Evolutionary conservation across 2,113 vertebrate genomes (phyloP).

Genomic region (Malurus elegans): DNA sequence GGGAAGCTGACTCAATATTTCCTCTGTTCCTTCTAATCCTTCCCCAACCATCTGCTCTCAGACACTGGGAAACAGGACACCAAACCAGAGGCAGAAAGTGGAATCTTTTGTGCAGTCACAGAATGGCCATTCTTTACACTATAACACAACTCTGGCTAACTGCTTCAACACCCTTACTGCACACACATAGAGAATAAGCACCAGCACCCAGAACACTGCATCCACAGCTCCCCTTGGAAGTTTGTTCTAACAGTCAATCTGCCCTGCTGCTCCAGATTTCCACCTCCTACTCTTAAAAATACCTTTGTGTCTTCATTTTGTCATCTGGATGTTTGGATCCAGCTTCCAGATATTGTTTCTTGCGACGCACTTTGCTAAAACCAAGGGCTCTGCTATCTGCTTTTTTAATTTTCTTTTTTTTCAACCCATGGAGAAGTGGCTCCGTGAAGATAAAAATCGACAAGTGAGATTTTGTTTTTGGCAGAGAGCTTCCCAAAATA

Average conservation of each 20-base stretch:
- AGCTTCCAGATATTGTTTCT: slow-evolving; percentile 45
- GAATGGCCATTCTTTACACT: neutral
- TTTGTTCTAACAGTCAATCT: neutral
- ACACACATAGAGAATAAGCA: neutral
- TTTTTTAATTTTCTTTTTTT: neutral
- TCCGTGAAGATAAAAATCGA: neutral
- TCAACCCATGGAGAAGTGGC: neutral
- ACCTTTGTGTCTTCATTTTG: slow-evolving; percentile 23
- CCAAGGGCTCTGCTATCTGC: neutral
- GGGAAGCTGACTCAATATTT: neutral
- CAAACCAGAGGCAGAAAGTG: neutral
- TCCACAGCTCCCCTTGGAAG: neutral
- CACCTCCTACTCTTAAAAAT: slow-evolving; percentile 27
- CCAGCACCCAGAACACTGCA: neutral
- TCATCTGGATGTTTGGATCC: neutral
- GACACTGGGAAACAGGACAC: slow-evolving; percentile 19
- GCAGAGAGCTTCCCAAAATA: neutral
- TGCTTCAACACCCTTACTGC: neutral
- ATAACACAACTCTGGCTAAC: neutral
- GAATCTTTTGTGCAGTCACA: neutral
- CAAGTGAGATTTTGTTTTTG: neutral
- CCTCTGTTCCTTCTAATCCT: slow-evolving; percentile 21
- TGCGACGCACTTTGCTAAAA: neutral
- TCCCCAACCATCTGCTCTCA: slow-evolving; percentile 12
- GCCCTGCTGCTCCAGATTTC: neutral